phyloP scores from a whole-genome alignment of 2,113 vertebrate genomes.

The Myotis brandtii region DNA sequence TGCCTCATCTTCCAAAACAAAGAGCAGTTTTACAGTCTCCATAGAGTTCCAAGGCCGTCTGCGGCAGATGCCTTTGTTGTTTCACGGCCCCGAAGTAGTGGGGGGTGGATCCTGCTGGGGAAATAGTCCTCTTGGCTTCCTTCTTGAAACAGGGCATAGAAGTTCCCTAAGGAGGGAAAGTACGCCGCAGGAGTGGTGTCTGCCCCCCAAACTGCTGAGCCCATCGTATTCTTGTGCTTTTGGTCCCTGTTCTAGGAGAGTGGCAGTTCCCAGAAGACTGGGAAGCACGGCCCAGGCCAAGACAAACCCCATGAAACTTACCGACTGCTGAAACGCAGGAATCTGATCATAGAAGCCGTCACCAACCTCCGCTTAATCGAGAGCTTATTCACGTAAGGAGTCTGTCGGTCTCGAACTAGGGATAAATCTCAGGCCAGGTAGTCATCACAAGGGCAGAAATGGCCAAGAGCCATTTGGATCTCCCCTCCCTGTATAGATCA shows the following conservation, averaged over 20 bases:
- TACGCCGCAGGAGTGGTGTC: accelerated
- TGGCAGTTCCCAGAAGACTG: slow-evolving; percentile 72
- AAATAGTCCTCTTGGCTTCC: background rate
- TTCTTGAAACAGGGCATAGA: background rate
- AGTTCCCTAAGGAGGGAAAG: background rate
- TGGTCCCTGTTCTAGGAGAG: slow-evolving; percentile 63
- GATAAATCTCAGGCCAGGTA: background rate
- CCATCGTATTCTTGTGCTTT: accelerated
- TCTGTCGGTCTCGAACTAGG: no score
- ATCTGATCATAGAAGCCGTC: slow-evolving; percentile 95
- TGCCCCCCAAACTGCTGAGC: background rate
- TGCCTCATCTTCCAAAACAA: no score
- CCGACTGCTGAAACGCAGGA: slow-evolving; percentile 94
- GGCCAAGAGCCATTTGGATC: background rate
- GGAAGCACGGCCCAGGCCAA: slow-evolving; percentile 27
- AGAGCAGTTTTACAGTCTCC: background rate
- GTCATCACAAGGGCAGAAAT: background rate
- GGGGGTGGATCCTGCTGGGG: background rate
- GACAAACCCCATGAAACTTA: slow-evolving; percentile 91
- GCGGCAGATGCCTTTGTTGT: background rate
- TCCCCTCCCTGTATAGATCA: accelerated
- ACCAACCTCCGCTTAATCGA: slow-evolving; percentile 92
- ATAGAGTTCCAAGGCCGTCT: background rate
- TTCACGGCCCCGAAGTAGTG: background rate
- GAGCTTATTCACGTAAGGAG: slow-evolving; percentile 93